Percentiles rank a stretch among this genome's conserved stretches.
Conservation (phyloP, 2,113 vertebrate genomes). For the Spermophilus dauricus region DNA sequence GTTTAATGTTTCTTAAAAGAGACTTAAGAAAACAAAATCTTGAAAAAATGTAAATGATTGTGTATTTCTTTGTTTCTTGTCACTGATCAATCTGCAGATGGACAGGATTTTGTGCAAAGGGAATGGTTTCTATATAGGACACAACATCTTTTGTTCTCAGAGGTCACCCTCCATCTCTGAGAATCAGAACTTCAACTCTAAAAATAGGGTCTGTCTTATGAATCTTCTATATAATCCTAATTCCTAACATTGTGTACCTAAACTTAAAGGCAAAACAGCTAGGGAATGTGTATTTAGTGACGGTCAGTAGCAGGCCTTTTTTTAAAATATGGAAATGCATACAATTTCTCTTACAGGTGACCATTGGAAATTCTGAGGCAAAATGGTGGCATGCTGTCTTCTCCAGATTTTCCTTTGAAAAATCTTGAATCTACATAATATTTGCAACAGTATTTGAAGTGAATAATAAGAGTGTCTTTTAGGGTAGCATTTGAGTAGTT, state of each 20-base stretch:
- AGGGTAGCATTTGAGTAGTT: background rate
- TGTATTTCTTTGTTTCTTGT: background rate
- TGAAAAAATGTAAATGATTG: background rate
- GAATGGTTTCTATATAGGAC: background rate
- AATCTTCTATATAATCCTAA: background rate
- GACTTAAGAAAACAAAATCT: background rate
- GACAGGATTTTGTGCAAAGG: background rate
- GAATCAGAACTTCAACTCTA: background rate
- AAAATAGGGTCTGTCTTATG: background rate
- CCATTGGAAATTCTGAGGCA: background rate
- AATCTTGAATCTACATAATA: background rate
- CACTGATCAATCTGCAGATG: background rate
- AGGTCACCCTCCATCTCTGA: background rate
- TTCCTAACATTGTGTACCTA: background rate
- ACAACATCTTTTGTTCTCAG: background rate
- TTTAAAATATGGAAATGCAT: background rate
- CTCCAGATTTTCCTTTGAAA: background rate
- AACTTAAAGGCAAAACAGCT: background rate
- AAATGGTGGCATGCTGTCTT: background rate
- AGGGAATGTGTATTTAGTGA: conserved; percentile 6
- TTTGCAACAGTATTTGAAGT: background rate
- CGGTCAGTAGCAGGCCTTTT: background rate
- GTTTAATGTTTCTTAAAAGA: conserved; percentile 3
- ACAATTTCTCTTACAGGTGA: background rate
- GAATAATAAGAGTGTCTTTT: background rate